phyloP scores from a whole-genome alignment of 2,113 vertebrate genomes.

The Thalassarche chlororhynchos region DNA sequence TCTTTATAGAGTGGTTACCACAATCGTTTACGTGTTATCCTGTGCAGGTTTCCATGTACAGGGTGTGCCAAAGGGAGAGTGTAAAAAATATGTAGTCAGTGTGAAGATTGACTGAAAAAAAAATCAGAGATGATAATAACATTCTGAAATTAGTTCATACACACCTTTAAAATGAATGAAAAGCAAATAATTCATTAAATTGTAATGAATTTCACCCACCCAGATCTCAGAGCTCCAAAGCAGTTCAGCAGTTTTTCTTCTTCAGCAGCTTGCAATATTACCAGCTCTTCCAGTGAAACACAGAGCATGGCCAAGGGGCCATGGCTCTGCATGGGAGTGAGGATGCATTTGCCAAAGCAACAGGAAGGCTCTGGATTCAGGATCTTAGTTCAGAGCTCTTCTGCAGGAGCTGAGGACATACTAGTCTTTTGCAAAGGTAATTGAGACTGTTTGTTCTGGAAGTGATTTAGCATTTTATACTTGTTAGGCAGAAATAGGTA shows the following conservation, averaged over 20 bases:
- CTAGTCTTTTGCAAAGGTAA: not conserved
- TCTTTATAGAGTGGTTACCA: not conserved
- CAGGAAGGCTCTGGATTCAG: not conserved
- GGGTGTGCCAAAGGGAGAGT: not conserved
- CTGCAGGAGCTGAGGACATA: not conserved
- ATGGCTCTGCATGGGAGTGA: not conserved
- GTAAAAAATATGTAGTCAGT: not conserved
- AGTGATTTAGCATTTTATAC: not conserved
- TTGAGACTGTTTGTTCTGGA: not conserved
- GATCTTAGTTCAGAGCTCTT: not conserved
- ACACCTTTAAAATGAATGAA: not conserved
- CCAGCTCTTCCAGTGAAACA: not conserved
- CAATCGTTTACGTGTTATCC: not conserved
- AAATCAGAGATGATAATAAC: not conserved
- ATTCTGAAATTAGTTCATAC: not conserved
- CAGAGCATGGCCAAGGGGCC: not conserved
- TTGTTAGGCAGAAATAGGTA: not conserved
- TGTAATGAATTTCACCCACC: not conserved
- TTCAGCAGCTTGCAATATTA: not conserved
- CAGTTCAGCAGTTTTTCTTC: not conserved
- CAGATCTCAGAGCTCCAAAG: not conserved
- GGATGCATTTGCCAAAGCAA: not conserved
- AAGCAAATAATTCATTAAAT: not conserved
- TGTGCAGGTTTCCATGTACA: not conserved
- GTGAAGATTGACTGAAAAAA: not conserved